These are phyloP conservation scores for Drosophila equinoxialis DNA, from an alignment of 1,140 invertebrate species.

Conservation along the genomic window DNA sequence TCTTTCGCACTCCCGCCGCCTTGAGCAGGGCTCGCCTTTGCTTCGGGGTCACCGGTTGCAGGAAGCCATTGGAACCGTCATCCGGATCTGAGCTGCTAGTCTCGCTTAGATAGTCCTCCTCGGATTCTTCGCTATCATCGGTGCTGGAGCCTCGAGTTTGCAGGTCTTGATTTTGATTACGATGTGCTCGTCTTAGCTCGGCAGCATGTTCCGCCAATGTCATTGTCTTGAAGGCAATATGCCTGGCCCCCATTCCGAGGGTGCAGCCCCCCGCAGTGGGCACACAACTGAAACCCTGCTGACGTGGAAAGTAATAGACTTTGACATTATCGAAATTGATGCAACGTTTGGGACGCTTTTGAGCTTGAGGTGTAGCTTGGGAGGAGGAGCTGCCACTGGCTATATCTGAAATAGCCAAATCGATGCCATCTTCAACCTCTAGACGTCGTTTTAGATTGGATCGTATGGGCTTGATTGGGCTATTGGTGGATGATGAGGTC, in stretches of 20 bases:
- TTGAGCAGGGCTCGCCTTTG: constrained; percentile 93
- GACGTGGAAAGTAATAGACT: constrained; percentile 96
- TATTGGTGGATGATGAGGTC: constrained; percentile 1
- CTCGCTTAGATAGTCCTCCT: constrained; percentile 91
- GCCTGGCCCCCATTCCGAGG: constrained; percentile 95
- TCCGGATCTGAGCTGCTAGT: constrained; percentile 93
- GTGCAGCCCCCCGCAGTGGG: constrained; percentile 98
- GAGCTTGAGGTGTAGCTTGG: constrained; percentile 76
- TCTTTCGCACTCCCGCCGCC: constrained; percentile 95
- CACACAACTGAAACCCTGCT: constrained; percentile 99
- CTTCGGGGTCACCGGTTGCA: constrained; percentile 95
- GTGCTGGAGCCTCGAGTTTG: constrained; percentile 85
- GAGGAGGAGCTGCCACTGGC: constrained; percentile 31
- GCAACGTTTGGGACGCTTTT: constrained; percentile 88
- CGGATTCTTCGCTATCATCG: constrained; percentile 90
- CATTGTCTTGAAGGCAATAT: constrained; percentile 87
- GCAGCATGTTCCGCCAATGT: constrained; percentile 91
- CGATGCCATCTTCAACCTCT: constrained; percentile 85
- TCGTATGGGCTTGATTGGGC: constrained; percentile 45
- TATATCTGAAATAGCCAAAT: constrained; percentile 71
- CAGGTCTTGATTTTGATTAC: constrained; percentile 89
- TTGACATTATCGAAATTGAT: constrained; percentile 96
- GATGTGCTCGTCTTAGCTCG: constrained; percentile 93
- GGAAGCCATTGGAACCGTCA: constrained; percentile 96
- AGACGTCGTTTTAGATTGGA: constrained; percentile 77